Evolutionary conservation across 2,113 vertebrate genomes (phyloP), one percentile per base, ranked within the genome.

Genomic region (Ceuthmochares aereus): DNA sequence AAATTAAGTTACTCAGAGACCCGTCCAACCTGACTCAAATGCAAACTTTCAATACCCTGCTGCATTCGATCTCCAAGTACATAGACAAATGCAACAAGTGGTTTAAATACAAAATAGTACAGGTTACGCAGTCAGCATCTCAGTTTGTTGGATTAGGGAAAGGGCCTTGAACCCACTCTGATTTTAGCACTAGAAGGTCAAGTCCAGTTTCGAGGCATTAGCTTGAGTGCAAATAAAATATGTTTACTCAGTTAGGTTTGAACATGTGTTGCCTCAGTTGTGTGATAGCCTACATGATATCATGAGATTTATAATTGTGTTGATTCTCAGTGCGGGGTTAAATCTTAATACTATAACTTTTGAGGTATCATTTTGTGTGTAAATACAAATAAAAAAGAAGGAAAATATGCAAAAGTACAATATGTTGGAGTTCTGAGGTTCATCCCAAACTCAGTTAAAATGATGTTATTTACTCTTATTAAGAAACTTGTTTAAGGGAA

Each of bases 151-250:
- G 62, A 52, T 87, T 29, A 90, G 58, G 75, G 36, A 64, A 90
- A 64, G 0, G 4, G 52, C 79, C 51, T 90, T 80, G 83, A 55
- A 86, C 86, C 86, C 88, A 88, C 92, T 72, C 72, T 55, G 79
- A 32, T 47, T 74, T 85, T 43, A 90, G 68, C 90, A 40, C 58
- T 30, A 36, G 3, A 8, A 95, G 78, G 79, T 89, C 79, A 93
- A 88, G 76, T 88, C 37, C 42, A 74, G 55, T 77, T 83, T 63
- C 18, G 10, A 86, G 64, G 85, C 90, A 86, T 77, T 78, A 74
- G 67, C 55, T 51, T 55, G 72, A 95, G 70, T 18, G 72, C 63
- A 95, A 86, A 97, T 80, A 93, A 74, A 95, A 87, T 37, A 10
- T 55, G 23, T 93, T 97, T 97, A 74, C 86, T 85, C 37, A 80